Percentiles rank a stretch among this genome's conserved stretches.
These are phyloP conservation scores for Ellobium chinense DNA, from an alignment of 2,888 invertebrate species.

Conservation along the genomic window DNA sequence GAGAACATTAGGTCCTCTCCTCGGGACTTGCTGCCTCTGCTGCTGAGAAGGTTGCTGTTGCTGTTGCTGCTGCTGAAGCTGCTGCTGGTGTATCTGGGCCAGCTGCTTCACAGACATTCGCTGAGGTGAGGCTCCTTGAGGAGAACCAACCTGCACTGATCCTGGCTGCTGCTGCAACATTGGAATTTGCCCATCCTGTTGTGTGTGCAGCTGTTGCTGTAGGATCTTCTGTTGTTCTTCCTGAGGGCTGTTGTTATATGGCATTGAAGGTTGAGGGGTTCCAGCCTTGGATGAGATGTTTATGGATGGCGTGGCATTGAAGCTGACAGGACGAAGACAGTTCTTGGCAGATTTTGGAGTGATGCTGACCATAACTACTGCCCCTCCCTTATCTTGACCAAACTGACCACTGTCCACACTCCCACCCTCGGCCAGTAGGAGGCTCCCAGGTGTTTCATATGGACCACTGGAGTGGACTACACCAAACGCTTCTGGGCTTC, in stretches of 20 bases:
- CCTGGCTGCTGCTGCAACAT: not conserved
- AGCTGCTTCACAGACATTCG: not conserved
- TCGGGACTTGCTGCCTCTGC: not conserved
- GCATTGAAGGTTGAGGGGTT: not conserved
- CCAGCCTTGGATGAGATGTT: not conserved
- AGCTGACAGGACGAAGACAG: not conserved
- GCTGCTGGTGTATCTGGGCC: not conserved
- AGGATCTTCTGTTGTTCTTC: not conserved
- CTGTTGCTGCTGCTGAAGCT: not conserved
- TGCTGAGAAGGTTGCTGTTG: not conserved
- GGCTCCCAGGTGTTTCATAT: not conserved
- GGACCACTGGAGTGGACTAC: too few relatives aligned
- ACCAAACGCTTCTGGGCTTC: not conserved
- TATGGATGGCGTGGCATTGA: not conserved
- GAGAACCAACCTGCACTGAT: not conserved
- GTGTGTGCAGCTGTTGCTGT: not conserved
- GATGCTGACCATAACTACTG: not conserved
- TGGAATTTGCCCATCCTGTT: not conserved
- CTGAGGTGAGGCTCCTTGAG: not conserved
- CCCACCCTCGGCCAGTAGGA: not conserved
- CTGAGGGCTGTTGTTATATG: not conserved
- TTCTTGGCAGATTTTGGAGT: not conserved
- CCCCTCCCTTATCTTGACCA: not conserved
- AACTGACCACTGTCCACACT: not conserved
- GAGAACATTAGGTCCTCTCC: not conserved